Conservation (phyloP, 23 tunicate genomes). For the Diplosoma virens region DNA sequence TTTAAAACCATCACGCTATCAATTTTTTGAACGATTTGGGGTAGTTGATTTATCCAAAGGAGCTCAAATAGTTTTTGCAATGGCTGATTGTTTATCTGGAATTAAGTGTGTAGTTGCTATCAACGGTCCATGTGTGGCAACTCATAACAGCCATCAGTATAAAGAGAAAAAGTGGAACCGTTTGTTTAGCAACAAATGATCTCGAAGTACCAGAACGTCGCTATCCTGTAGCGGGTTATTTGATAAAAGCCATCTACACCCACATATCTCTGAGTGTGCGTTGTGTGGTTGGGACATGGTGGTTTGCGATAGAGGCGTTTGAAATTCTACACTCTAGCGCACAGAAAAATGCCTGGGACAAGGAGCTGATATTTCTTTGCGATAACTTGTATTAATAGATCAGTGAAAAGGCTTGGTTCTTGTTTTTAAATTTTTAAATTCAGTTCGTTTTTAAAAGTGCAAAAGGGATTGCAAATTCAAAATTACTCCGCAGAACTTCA, state of each 20-base stretch:
- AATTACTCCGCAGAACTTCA: too few relatives aligned
- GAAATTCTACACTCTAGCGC: slow-evolving; percentile 7
- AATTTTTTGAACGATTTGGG: slow-evolving; percentile 4
- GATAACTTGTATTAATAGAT: too few relatives aligned
- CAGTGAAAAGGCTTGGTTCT: too few relatives aligned
- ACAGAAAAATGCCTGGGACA: slow-evolving; percentile 14
- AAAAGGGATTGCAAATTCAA: too few relatives aligned
- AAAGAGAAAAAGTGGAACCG: not conserved
- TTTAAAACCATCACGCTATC: slow-evolving; percentile 10
- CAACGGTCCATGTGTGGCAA: slow-evolving; percentile 1
- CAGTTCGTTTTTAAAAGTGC: too few relatives aligned
- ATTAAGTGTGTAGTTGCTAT: slow-evolving; percentile 32
- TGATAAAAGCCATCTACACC: slow-evolving; percentile 2
- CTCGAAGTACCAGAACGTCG: not conserved
- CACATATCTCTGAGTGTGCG: not conserved
- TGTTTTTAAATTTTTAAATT: too few relatives aligned
- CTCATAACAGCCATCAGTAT: slow-evolving; percentile 15
- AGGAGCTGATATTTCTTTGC: slow-evolving; percentile 2
- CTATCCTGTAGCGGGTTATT: slow-evolving; percentile 33
- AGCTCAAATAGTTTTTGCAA: slow-evolving; percentile 13
- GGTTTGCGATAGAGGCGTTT: not conserved
- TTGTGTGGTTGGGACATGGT: too few relatives aligned
- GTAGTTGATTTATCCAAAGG: slow-evolving; percentile 23
- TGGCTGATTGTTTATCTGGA: slow-evolving; percentile 14
- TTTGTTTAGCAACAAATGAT: not conserved